Evolutionary conservation across 53 echinoderm and acorn worm genomes (phyloP).

Genomic region (Paelopatides confundens): DNA sequence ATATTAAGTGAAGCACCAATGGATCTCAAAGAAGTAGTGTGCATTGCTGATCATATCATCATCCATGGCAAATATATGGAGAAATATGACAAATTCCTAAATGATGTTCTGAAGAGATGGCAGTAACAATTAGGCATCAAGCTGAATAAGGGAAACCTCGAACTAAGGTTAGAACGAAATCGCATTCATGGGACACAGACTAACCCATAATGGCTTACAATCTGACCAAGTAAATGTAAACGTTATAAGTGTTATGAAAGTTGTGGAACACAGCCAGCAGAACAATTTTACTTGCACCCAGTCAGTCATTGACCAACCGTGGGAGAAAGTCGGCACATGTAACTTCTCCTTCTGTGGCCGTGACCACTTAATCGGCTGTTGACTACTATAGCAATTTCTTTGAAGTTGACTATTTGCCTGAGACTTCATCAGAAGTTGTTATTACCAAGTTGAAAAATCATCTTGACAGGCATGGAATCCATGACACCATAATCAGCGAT

Average conservation of each 20-base stretch:
- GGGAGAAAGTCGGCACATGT: constrained; percentile 61
- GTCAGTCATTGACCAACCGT: constrained; percentile 50
- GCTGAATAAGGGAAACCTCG: constrained; percentile 69
- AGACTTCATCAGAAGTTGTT: constrained; percentile 21
- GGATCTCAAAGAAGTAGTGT: constrained; percentile 58
- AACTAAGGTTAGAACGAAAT: constrained; percentile 52
- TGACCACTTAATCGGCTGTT: constrained; percentile 55
- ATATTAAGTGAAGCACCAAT: constrained; percentile 55
- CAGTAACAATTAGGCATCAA: constrained; percentile 66
- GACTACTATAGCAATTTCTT: constrained; percentile 72
- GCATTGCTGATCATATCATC: constrained; percentile 64
- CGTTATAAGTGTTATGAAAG: constrained; percentile 48
- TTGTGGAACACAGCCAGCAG: constrained; percentile 64
- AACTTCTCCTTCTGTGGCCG: constrained; percentile 20
- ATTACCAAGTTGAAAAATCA: constrained; percentile 15
- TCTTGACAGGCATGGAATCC: constrained; percentile 56
- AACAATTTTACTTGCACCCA: constrained; percentile 49
- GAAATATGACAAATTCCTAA: constrained; percentile 48
- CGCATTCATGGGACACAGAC: constrained; percentile 64
- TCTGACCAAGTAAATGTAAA: constrained; percentile 58
- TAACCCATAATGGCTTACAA: constrained; percentile 63
- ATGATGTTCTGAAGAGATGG: constrained; percentile 60
- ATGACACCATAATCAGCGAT: no score
- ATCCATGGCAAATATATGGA: constrained; percentile 58
- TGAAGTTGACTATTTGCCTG: constrained; percentile 59